Conservation (phyloP, 2,797 vertebrate species). For the Emys orbicularis region DNA sequence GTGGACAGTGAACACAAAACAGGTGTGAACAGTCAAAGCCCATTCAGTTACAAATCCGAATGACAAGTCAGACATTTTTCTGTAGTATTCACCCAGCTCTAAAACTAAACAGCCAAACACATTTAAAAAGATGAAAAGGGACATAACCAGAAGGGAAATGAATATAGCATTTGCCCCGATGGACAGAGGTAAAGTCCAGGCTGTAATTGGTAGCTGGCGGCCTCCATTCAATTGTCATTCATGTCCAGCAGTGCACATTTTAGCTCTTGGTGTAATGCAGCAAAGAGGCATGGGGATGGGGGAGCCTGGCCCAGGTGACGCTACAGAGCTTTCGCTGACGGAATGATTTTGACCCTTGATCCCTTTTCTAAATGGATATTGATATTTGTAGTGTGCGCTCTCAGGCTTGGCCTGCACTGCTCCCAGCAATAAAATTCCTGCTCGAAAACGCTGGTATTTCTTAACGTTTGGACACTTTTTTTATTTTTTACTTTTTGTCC, state of each 20-base stretch:
- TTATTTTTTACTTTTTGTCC: background rate
- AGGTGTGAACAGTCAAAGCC: background rate
- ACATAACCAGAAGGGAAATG: background rate
- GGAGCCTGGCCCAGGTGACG: background rate
- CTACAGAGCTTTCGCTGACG: fast-evolving
- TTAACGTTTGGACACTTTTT: background rate
- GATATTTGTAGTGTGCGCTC: background rate
- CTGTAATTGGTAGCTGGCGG: fast-evolving
- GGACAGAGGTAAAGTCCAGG: background rate
- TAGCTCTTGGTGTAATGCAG: background rate
- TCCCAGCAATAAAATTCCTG: background rate
- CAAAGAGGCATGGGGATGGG: fast-evolving
- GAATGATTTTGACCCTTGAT: background rate
- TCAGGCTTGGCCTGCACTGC: background rate
- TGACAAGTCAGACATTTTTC: background rate
- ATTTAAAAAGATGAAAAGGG: background rate
- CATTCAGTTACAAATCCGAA: background rate
- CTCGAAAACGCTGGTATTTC: background rate
- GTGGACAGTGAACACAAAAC: background rate
- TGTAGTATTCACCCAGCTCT: background rate
- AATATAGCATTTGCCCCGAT: background rate
- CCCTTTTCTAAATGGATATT: background rate
- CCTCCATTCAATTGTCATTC: background rate
- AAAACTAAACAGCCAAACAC: background rate
- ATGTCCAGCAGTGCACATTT: background rate